Percentiles rank a stretch among this genome's conserved stretches.
Evolutionary conservation across 2,113 vertebrate species (phyloP).

Genomic region (Chascanopsetta lugubris): DNA sequence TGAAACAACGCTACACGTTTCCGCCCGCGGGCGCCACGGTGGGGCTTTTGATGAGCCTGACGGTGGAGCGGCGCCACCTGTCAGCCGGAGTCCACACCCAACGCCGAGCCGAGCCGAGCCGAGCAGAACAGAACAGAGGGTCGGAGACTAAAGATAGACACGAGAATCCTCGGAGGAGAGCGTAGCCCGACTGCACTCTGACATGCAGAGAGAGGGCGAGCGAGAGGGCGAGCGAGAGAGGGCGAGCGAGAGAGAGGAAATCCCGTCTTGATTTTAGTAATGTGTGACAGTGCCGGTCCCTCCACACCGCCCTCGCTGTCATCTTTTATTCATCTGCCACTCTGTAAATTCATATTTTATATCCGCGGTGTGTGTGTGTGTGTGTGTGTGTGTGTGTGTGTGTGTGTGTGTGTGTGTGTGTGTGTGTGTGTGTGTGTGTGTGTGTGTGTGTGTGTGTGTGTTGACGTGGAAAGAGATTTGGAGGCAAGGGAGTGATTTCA

Average conservation of each 20-base stretch:
- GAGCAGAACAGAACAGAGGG: conserved; percentile 30
- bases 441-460: conserved; percentile 2
- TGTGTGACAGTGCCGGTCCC: conserved; percentile 51
- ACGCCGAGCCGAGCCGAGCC: too few relatives aligned
- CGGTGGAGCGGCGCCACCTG: conserved; percentile 18
- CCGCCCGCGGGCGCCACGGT: conserved; percentile 15
- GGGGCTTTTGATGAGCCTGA: conserved; percentile 33
- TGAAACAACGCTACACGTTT: not conserved
- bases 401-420: conserved; percentile 2
- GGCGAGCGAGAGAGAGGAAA: conserved; percentile 39
- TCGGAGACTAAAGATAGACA: conserved; percentile 40
- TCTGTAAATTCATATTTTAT: conserved; percentile 64
- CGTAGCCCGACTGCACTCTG: conserved; percentile 30
- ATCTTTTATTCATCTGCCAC: conserved; percentile 68
- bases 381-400: not conserved
- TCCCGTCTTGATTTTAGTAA: conserved; percentile 51
- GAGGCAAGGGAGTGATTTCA: not conserved
- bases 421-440: conserved; percentile 7
- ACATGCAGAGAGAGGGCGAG: conserved; percentile 27
- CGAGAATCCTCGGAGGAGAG: conserved; percentile 22
- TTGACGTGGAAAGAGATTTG: conserved; percentile 4
- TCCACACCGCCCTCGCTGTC: conserved; percentile 34
- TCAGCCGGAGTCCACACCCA: too few relatives aligned
- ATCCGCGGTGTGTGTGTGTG: not conserved
- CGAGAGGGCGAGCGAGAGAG: not conserved